Evolutionary conservation across 1,140 invertebrate genomes (phyloP).

Genomic region (Drosophila tsacasi): DNA sequence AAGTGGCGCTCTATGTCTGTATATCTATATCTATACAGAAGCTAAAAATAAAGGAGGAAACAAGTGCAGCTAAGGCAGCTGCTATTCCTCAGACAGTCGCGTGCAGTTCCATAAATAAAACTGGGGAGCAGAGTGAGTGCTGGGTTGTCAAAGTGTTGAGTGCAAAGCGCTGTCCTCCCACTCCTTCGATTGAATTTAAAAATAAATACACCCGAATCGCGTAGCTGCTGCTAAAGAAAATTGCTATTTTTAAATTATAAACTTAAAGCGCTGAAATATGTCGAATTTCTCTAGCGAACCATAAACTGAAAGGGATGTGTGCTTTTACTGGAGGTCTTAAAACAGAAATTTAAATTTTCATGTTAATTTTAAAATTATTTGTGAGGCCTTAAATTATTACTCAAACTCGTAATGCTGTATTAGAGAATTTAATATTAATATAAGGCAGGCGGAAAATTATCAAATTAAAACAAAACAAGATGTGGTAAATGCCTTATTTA

Average conservation of each 20-base stretch:
- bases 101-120: constrained; percentile 62
- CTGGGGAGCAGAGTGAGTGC: constrained; percentile 4
- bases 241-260: constrained; percentile 40
- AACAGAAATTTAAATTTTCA: background rate
- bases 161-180: constrained; percentile 22
- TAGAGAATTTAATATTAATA: background rate
- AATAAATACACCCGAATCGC: constrained; percentile 52
- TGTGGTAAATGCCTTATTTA: background rate
- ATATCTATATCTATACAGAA: background rate
- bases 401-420: background rate
- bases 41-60: background rate
- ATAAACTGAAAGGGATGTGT: background rate
- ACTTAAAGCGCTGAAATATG: constrained; percentile 11
- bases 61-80: constrained; percentile 55
- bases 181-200: constrained; percentile 36
- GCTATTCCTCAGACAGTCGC: constrained; percentile 32
- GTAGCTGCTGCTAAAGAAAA: constrained; percentile 18
- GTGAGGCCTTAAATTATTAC: background rate
- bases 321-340: background rate
- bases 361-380: background rate
- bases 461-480: no score
- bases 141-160: constrained; percentile 50
- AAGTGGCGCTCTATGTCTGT: constrained; percentile 84
- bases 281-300: constrained; percentile 2
- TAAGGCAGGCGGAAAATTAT: background rate